These are phyloP conservation scores for Diplodus puntazzo DNA, from an alignment of 2,797 vertebrate species.

Conservation along the genomic window DNA sequence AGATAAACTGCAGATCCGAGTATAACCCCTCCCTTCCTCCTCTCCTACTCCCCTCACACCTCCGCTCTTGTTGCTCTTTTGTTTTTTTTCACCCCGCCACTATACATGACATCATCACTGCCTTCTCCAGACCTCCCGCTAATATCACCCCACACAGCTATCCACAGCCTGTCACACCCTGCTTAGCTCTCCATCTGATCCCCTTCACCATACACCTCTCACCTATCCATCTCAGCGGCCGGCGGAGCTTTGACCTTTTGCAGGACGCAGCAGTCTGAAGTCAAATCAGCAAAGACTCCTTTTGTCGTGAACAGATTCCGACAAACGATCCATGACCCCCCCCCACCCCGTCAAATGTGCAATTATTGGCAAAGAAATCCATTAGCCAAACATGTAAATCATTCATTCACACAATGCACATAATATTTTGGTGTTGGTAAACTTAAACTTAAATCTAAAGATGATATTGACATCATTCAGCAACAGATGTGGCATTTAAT, in stretches of 20 bases:
- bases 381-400: background rate
- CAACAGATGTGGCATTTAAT: too few relatives aligned
- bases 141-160: conserved; percentile 64
- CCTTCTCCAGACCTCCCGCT: conserved; percentile 57
- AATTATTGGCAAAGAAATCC: background rate
- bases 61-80: conserved; percentile 47
- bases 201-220: conserved; percentile 34
- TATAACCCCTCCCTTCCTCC: conserved; percentile 78
- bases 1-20: conserved; percentile 88
- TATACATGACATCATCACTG: conserved; percentile 75
- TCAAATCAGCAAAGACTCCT: background rate
- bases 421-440: background rate
- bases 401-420: background rate
- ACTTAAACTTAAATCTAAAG: background rate
- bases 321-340: background rate
- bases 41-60: conserved; percentile 31
- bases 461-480: too few relatives aligned
- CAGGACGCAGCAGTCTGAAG: conserved; percentile 14
- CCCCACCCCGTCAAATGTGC: background rate
- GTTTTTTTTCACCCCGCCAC: conserved; percentile 36
- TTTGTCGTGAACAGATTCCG: background rate
- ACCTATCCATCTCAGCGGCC: conserved; percentile 22
- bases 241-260: conserved; percentile 28
- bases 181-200: conserved; percentile 33
- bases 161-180: conserved; percentile 62